phyloP scores from a whole-genome alignment of 2,888 invertebrate genomes.

The Agonopterix arenella region DNA sequence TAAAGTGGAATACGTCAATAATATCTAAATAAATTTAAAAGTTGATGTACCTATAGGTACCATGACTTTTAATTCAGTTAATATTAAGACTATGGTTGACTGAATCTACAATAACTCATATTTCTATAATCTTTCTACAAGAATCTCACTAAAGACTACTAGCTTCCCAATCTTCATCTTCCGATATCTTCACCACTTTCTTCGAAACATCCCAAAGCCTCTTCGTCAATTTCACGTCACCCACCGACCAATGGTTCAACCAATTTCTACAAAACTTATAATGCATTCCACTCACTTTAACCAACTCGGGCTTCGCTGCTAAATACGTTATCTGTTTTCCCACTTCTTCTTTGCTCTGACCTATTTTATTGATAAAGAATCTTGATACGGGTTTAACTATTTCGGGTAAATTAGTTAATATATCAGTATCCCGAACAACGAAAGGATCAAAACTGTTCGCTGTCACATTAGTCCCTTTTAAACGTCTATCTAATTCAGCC shows the following conservation, averaged over 20 bases:
- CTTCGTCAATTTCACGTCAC: conserved; percentile 32
- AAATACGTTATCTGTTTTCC: conserved; percentile 48
- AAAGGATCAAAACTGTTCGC: conserved; percentile 80
- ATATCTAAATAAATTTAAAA: too few species aligned
- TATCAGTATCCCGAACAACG: conserved; percentile 47
- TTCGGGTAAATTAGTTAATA: conserved; percentile 35
- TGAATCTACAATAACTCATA: too few species aligned
- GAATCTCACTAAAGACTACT: conserved; percentile 1
- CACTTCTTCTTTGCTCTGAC: conserved; percentile 49
- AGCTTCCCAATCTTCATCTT: conserved; percentile 48
- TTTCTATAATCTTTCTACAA: too few species aligned
- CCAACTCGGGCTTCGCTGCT: conserved; percentile 42
- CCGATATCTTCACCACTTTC: conserved; percentile 38
- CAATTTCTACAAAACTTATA: conserved; percentile 51
- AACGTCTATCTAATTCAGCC: conserved; percentile 70
- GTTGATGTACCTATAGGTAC: too few species aligned
- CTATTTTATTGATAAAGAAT: conserved; percentile 40
- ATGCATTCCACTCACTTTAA: conserved; percentile 41
- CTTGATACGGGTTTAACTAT: conserved; percentile 27
- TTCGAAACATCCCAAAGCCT: conserved; percentile 52
- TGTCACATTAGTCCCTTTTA: conserved; percentile 77
- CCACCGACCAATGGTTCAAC: conserved; percentile 46
- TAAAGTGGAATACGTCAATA: too few species aligned
- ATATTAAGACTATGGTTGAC: too few species aligned
- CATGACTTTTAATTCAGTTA: too few species aligned